phyloP scores from a whole-genome alignment of 2,888 invertebrate genomes.

The Fragum sueziense region DNA sequence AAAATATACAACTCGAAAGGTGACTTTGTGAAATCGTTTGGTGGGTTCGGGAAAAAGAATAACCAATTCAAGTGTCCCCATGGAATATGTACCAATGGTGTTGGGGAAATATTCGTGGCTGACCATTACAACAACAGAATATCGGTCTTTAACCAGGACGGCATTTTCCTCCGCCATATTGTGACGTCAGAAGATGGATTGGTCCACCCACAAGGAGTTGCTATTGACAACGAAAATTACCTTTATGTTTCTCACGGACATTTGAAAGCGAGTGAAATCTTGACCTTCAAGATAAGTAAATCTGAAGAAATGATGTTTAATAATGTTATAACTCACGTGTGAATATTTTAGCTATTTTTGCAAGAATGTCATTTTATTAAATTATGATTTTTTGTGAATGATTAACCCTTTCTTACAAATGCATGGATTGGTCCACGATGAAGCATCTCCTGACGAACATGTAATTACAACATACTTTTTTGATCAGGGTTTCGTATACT shows the following conservation, averaged over 20 bases:
- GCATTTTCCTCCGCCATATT: constrained; percentile 72
- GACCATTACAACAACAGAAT: constrained; percentile 83
- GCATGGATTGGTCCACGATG: no score
- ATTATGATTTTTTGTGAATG: no score
- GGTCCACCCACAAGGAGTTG: constrained; percentile 67
- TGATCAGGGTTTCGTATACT: no score
- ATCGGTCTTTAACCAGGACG: constrained; percentile 68
- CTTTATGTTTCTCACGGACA: constrained; percentile 68
- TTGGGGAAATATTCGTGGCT: constrained; percentile 83
- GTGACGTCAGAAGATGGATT: constrained; percentile 66
- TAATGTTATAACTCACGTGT: not conserved
- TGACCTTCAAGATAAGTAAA: constrained; percentile 51
- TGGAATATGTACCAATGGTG: constrained; percentile 82
- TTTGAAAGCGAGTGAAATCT: constrained; percentile 66
- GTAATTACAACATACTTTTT: no score
- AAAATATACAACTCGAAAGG: constrained; percentile 83
- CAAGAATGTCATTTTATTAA: no score
- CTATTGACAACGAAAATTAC: constrained; percentile 57
- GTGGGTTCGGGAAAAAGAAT: constrained; percentile 82
- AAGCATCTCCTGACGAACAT: no score
- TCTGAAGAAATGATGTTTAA: not conserved
- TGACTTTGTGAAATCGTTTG: constrained; percentile 82
- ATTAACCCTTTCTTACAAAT: no score
- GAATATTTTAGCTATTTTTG: no score
- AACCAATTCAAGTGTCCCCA: constrained; percentile 84